Conservation (phyloP, 2,888 invertebrate genomes). For the Metellina segmentata region DNA sequence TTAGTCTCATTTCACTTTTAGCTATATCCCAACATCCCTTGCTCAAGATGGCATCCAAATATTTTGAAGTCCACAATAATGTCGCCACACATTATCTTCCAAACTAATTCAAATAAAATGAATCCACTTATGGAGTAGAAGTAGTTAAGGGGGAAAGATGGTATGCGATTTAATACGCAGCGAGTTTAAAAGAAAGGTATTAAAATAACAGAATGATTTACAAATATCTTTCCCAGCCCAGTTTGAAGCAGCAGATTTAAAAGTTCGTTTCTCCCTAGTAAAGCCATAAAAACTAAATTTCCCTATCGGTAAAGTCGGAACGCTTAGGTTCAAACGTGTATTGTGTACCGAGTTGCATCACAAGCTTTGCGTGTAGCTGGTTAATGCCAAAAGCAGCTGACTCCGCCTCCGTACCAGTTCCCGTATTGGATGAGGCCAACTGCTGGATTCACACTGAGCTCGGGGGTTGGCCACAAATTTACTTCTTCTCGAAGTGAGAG, state of each 20-base stretch:
- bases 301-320: constrained; percentile 37
- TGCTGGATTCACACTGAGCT: constrained; percentile 56
- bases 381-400: constrained; percentile 65
- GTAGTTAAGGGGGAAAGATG: no score
- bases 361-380: constrained; percentile 54
- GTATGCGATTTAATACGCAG: no score
- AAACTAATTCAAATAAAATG: no score
- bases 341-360: constrained; percentile 61
- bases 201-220: neutral
- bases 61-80: no score
- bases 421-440: constrained; percentile 58
- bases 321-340: constrained; percentile 34
- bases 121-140: no score
- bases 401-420: constrained; percentile 52
- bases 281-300: constrained; percentile 64
- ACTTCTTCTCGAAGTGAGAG: neutral
- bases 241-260: constrained; percentile 7
- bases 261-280: constrained; percentile 41
- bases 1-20: no score
- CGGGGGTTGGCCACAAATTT: constrained; percentile 26
- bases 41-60: no score
- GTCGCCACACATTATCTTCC: no score
- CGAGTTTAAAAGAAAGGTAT: no score
- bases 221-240: neutral
- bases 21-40: no score